Evolutionary conservation across 1,140 invertebrate genomes (phyloP).

Genomic region (Drosophila ohnishii): DNA sequence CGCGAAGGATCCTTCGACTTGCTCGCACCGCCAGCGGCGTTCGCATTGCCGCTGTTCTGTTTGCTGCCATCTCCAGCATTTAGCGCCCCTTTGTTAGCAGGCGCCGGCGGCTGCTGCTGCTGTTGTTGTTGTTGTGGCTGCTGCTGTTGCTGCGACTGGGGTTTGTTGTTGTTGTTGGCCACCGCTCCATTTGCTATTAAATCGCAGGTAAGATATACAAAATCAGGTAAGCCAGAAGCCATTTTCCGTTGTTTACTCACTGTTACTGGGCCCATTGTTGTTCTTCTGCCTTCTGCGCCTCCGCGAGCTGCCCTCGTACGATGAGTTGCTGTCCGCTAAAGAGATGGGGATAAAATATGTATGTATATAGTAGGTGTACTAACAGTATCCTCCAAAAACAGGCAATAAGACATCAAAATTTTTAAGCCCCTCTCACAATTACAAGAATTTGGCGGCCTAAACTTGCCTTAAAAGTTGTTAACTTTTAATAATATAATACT

Average conservation of each 20-base stretch:
- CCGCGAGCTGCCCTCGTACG: constrained; percentile 78
- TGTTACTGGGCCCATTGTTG: constrained; percentile 76
- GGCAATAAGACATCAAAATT: background rate
- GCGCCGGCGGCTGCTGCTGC: constrained; percentile 43
- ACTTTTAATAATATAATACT: too few relatives aligned
- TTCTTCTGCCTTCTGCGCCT: constrained; percentile 81
- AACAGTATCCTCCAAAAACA: background rate
- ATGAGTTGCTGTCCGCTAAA: constrained; percentile 81
- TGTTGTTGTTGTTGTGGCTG: constrained; percentile 37
- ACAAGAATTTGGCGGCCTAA: too few relatives aligned
- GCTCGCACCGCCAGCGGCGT: constrained; percentile 51
- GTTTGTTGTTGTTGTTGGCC: constrained; percentile 67
- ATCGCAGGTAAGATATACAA: background rate
- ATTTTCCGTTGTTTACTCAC: constrained; percentile 53
- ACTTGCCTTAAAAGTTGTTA: background rate
- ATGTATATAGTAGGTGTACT: background rate
- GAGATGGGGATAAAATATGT: constrained; percentile 10
- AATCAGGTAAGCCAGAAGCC: background rate
- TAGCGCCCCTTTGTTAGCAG: constrained; percentile 53
- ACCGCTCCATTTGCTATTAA: constrained; percentile 73
- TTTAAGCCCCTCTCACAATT: too few relatives aligned
- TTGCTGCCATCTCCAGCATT: constrained; percentile 71
- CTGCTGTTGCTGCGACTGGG: constrained; percentile 50
- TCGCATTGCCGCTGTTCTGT: constrained; percentile 70
- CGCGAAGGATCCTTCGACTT: constrained; percentile 63